phyloP scores from a whole-genome alignment of 2,113 vertebrate genomes.

The Gorilla gorilla region DNA sequence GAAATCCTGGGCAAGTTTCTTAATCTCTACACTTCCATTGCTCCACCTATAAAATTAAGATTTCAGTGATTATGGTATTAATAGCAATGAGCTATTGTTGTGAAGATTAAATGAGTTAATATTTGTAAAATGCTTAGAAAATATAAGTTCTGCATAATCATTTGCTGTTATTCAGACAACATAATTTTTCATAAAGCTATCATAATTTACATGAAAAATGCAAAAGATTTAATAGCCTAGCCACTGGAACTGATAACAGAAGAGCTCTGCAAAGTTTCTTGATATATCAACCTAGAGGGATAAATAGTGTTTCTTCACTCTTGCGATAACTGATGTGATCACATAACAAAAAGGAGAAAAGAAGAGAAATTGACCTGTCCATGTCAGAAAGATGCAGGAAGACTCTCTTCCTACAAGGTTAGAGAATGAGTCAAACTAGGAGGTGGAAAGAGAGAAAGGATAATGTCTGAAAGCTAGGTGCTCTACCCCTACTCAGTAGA shows the following conservation, averaged over 20 bases:
- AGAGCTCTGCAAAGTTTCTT: neutral
- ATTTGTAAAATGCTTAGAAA: neutral
- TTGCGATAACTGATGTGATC: neutral
- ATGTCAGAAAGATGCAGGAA: neutral
- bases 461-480: neutral
- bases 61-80: neutral
- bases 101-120: neutral
- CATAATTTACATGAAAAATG: neutral
- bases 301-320: neutral
- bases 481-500: neutral
- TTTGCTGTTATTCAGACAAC: neutral
- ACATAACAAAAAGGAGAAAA: neutral
- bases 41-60: neutral
- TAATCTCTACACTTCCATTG: neutral
- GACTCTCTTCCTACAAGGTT: neutral
- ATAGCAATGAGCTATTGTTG: neutral
- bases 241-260: neutral
- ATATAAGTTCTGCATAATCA: neutral
- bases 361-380: neutral
- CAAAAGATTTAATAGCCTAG: neutral
- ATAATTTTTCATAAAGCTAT: neutral
- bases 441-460: neutral
- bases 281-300: neutral
- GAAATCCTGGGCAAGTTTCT: neutral
- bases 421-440: neutral